Evolutionary conservation across 2,797 vertebrate genomes (phyloP).

Genomic region (Tinamus major): DNA sequence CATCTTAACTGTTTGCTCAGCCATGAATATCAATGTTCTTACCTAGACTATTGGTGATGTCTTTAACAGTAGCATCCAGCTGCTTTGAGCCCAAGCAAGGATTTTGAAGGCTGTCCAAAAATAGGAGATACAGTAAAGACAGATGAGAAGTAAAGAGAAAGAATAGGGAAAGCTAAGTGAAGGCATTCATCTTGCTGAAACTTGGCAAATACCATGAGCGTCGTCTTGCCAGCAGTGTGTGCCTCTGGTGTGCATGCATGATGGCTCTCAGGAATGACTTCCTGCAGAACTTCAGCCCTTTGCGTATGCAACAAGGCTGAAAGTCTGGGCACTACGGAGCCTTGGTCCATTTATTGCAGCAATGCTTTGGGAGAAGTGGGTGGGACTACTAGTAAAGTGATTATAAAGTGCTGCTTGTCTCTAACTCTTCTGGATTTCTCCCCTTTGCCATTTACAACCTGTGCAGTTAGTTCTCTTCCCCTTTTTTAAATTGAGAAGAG

Average conservation of each 20-base stretch:
- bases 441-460: background rate
- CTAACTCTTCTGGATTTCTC: background rate
- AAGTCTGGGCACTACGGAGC: rapidly evolving
- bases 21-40: background rate
- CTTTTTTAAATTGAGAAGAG: background rate
- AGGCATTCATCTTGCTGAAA: background rate
- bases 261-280: background rate
- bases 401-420: background rate
- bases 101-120: background rate
- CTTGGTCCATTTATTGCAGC: background rate
- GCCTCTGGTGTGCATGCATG: background rate
- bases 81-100: background rate
- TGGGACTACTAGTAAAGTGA: background rate
- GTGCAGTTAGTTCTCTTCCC: rapidly evolving
- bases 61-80: background rate
- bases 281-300: background rate
- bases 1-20: background rate
- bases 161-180: background rate
- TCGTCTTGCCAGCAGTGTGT: background rate
- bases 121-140: background rate
- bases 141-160: background rate
- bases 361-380: background rate
- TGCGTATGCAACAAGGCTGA: background rate
- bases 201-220: background rate
- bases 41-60: background rate